phyloP scores from a whole-genome alignment of 2,797 vertebrate genomes.

The Gobionotothen gibberifrons region DNA sequence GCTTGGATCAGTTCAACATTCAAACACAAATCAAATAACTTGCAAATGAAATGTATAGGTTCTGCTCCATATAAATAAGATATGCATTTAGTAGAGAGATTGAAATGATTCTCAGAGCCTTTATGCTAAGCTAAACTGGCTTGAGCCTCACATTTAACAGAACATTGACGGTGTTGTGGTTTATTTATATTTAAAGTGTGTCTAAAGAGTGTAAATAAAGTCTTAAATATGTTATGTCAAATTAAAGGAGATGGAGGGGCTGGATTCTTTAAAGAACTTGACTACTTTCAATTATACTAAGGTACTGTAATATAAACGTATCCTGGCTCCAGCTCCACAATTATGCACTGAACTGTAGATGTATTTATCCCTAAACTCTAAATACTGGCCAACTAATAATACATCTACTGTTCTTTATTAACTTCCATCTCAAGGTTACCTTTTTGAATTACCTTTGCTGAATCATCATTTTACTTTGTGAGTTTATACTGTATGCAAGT shows the following conservation, averaged over 20 bases:
- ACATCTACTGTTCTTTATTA: background rate
- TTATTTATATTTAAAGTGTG: too few relatives aligned
- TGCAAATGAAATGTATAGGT: too few relatives aligned
- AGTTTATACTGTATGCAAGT: background rate
- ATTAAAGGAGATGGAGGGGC: background rate
- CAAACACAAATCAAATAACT: background rate
- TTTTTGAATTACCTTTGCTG: background rate
- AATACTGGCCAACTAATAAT: background rate
- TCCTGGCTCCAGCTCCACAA: background rate
- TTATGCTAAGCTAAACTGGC: too few relatives aligned
- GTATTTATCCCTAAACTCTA: background rate
- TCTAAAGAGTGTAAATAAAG: too few relatives aligned
- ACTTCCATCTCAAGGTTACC: background rate
- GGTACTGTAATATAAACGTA: background rate
- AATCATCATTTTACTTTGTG: background rate
- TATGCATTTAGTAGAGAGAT: too few relatives aligned
- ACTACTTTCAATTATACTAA: too few relatives aligned
- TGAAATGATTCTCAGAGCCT: too few relatives aligned
- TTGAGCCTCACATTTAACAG: too few relatives aligned
- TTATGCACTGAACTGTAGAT: background rate
- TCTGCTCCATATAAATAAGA: too few relatives aligned
- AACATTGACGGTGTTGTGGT: too few relatives aligned
- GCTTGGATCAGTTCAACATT: background rate
- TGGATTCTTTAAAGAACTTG: background rate
- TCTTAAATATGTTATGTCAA: too few relatives aligned